These are phyloP conservation scores for Dastarcus helophoroides DNA, from an alignment of 2,888 invertebrate species.

Conservation along the genomic window DNA sequence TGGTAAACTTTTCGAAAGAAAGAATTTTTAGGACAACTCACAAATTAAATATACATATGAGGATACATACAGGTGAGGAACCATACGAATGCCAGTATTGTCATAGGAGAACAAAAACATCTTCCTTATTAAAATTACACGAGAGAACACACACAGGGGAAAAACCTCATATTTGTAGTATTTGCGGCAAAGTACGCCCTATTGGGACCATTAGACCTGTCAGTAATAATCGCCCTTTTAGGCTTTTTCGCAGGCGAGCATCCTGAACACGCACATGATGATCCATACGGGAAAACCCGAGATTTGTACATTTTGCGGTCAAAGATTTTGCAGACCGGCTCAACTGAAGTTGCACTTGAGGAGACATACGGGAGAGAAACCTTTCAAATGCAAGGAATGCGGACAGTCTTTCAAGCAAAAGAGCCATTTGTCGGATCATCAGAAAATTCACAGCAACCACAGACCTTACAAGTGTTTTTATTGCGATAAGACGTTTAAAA, in stretches of 20 bases:
- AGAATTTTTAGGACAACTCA: conserved; percentile 20
- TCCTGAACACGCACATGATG: conserved; percentile 29
- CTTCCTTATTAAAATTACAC: conserved; percentile 24
- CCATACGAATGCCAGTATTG: conserved; percentile 26
- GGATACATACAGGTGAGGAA: conserved; percentile 25
- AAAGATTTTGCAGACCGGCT: conserved; percentile 29
- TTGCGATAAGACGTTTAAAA: conserved; percentile 30
- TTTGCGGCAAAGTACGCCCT: not conserved
- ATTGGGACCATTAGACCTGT: not conserved
- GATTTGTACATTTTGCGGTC: conserved; percentile 27
- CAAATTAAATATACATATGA: conserved; percentile 24
- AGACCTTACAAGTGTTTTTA: conserved; percentile 28
- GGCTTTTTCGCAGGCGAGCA: conserved; percentile 28
- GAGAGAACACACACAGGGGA: conserved; percentile 28
- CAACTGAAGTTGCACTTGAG: conserved; percentile 29
- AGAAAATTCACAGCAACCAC: conserved; percentile 27
- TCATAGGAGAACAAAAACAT: conserved; percentile 24
- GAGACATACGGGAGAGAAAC: conserved; percentile 33
- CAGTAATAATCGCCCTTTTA: conserved; percentile 7
- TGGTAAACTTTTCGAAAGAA: no score
- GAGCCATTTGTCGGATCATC: conserved; percentile 31
- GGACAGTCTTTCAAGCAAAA: conserved; percentile 28
- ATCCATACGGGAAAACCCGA: conserved; percentile 30
- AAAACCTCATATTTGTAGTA: conserved; percentile 14
- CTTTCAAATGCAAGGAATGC: conserved; percentile 28